Base-by-base conservation (phyloP, 2,888 invertebrate species). In the Nasonovia ribisnigri region DNA sequence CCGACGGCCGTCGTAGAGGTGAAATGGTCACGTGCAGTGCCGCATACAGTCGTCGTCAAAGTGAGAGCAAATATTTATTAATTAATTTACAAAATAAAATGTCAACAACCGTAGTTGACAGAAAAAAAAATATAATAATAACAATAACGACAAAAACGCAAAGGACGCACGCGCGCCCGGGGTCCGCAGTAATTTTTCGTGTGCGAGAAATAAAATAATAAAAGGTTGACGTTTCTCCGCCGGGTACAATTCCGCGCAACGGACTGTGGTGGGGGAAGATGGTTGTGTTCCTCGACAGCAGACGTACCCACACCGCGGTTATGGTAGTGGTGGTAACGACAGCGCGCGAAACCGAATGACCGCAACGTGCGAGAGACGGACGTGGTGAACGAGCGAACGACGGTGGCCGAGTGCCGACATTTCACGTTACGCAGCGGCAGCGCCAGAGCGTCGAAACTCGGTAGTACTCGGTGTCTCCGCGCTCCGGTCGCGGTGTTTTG, bases 361-460 rank as follows among this genome's bases (percentile, higher is more conserved):
- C 20, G 20, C 36, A n/a, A 26, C 20, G 36, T 3, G n/a, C 1
- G 3, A 29, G 24, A 60, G 1, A 10, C 48, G 42, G 0, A 20
- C 84, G 90, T 86, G 26, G 4, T 20, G 46, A 16, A 43, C 48
- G 90, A 0, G 0, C 48, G 86, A 67, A 90, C 67, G 13, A 43
- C 90, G 90, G 29, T 24, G 90, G 67, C 42, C 90, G 51, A 93
- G 51, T 93, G 90, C 90, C 29, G 60, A 26, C n/a, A n/a, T n/a
- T n/a, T n/a, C n/a, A n/a, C 20, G 48, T 36, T 26, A n/a, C 89
- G 90, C 46, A 46, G 46, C 46, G 3, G 1, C 29, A 20, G 90
- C 48, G 84, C 46, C 29, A 20, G 90, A 42, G 84, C 46, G 43
- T 43, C 57, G 60, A 20, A n/a, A 54, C 20, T 48, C 48, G 51